Evolutionary conservation across 2,888 invertebrate genomes (phyloP).

Genomic region (Ormyrus pomaceus): DNA sequence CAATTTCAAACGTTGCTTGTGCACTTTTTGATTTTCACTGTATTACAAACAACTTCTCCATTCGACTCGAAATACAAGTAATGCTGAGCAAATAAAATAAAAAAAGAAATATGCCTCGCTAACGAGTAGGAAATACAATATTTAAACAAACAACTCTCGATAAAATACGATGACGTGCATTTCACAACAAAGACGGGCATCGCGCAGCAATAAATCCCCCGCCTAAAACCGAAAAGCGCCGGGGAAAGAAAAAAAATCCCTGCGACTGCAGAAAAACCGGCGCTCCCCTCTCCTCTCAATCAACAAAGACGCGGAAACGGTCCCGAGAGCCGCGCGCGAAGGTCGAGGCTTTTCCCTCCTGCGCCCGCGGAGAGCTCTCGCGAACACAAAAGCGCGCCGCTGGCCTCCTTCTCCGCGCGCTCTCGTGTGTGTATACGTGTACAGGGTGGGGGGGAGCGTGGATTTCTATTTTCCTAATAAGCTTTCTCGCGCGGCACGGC

Average conservation of each 20-base stretch:
- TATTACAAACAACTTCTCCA: too few species aligned
- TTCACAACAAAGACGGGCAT: too few species aligned
- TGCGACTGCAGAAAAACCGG: background rate
- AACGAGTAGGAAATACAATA: too few species aligned
- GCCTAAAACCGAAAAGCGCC: background rate
- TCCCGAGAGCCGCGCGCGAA: conserved; percentile 2
- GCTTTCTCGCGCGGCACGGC: conserved; percentile 38
- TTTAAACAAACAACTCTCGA: too few species aligned
- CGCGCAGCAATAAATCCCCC: too few species aligned
- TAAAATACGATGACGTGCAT: too few species aligned
- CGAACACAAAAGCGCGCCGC: background rate
- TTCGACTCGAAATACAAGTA: too few species aligned
- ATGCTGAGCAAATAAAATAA: too few species aligned
- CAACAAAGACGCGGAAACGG: conserved; percentile 46
- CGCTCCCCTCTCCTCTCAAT: background rate
- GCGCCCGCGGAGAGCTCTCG: background rate
- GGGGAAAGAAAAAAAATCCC: background rate
- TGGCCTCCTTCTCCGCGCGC: conserved; percentile 9
- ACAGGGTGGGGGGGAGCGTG: conserved; percentile 10
- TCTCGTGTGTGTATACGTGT: conserved; percentile 2
- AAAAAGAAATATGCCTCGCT: too few species aligned
- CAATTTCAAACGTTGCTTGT: too few species aligned
- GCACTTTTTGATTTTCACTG: too few species aligned
- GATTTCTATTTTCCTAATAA: conserved; percentile 54
- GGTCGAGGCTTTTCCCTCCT: conserved; percentile 29